Base-by-base conservation (phyloP, 1,140 invertebrate species). In the Oscheius sp. region DNA sequence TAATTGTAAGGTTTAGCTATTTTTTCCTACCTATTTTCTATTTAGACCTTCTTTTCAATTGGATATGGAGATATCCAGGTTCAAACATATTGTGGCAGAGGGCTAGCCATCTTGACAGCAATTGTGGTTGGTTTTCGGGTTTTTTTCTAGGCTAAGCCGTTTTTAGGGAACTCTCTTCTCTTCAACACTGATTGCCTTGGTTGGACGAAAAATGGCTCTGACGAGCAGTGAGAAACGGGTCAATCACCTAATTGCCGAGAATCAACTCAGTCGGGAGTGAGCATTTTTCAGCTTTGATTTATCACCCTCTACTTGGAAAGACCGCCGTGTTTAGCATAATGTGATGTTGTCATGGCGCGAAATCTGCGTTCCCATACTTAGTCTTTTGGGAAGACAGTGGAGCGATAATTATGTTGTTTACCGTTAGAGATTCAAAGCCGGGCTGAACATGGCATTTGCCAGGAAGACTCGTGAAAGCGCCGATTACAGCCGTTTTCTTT, bases 61-160 rank as follows among this genome's bases (percentile, higher is more conserved):
- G 82, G 82, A 85, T 99, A 98, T 89, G 96, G 96, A 85, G 96
- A 99, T 89, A 95, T 99, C 87, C 94, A 98, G 85, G 95, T 95
- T 84, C 96, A 97, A 88, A 99, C 96, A 78, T 97, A 97, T 89
- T 98, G 95, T 88, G 95, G 95, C 82, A 89, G 95, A 87, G 93
- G 92, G 84, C 94, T 98, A 84, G 94, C 95, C 84, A 95, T 98
- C 84, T 93, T 91, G 85, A 97, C 94, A 77, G 95, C 95, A 84
- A 94, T 98, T 85, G 97, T 98, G 93, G 95, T 97, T 91, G 63
- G 79, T 78, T 42, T 15, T 31, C 13, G 10, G 7, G 0, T 32
- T 15, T 10, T 29, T 63, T 63, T 29, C 15, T 18, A 13, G 26
- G 1, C 29, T 18, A 42, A 63, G 10, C 15, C 0, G 23, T 63